A percentile compares a stretch with the other conserved stretches of the same genome.
Conservation (phyloP, 2,888 invertebrate genomes). For the Epiblema foenella region DNA sequence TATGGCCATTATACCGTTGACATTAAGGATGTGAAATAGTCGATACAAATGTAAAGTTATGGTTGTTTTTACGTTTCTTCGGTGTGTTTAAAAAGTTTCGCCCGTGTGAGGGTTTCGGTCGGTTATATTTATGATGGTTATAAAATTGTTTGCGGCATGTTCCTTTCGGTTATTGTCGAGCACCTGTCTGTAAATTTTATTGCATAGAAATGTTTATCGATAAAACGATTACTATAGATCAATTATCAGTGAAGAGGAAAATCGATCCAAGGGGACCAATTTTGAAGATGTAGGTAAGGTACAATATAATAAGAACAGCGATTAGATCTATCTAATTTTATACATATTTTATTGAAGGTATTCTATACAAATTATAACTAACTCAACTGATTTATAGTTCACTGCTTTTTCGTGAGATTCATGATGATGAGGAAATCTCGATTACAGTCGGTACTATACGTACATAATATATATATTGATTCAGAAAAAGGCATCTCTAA, state of each 20-base stretch:
- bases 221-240: slow-evolving; percentile 40
- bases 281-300: too few species aligned
- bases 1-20: slow-evolving; percentile 51
- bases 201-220: slow-evolving; percentile 60
- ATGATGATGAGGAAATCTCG: too few species aligned
- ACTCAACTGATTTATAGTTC: too few species aligned
- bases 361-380: neutral
- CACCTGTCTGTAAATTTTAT: slow-evolving; percentile 70
- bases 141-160: slow-evolving; percentile 82
- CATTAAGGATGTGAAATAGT: slow-evolving; percentile 48
- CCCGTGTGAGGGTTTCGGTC: slow-evolving; percentile 64
- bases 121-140: slow-evolving; percentile 77
- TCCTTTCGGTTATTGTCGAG: slow-evolving; percentile 69
- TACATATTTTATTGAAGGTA: neutral
- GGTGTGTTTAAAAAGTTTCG: slow-evolving; percentile 68
- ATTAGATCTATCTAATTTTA: neutral
- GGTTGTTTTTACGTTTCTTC: slow-evolving; percentile 57
- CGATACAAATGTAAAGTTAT: slow-evolving; percentile 48
- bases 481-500: too few species aligned
- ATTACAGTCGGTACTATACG: too few species aligned
- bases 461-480: too few species aligned
- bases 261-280: slow-evolving; percentile 16
- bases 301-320: too few species aligned
- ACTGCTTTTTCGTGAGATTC: too few species aligned
- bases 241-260: slow-evolving; percentile 25